Evolutionary conservation across 2,888 invertebrate genomes (phyloP).

Genomic region (Zaprionus lineosus): DNA sequence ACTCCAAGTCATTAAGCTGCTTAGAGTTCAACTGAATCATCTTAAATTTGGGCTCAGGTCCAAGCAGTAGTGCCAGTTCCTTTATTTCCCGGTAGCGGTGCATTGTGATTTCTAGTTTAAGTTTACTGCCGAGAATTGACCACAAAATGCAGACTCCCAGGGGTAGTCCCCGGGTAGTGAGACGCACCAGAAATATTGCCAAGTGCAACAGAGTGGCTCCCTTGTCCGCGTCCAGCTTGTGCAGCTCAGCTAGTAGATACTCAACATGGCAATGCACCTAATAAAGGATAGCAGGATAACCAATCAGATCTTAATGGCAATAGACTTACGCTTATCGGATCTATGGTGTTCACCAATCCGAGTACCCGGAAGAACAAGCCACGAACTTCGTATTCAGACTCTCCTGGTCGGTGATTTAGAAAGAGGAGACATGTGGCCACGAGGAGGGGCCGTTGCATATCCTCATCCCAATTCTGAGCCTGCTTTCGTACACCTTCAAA

Average conservation of each 20-base stretch:
- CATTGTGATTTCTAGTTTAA: constrained; percentile 21
- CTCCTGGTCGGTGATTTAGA: not conserved
- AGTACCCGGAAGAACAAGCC: constrained; percentile 10
- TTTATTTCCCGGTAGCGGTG: constrained; percentile 29
- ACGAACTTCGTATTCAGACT: not conserved
- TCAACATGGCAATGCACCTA: constrained; percentile 25
- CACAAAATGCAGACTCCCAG: constrained; percentile 28
- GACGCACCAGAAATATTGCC: not conserved
- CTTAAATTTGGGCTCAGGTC: not conserved
- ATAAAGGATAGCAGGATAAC: not conserved
- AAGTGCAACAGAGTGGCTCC: not conserved
- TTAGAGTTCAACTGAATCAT: not conserved
- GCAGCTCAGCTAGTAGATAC: constrained; percentile 11
- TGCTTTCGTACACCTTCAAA: not conserved
- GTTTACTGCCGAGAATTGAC: not conserved
- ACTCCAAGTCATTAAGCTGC: not conserved
- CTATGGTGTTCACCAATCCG: constrained; percentile 1
- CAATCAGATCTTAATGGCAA: too few species aligned
- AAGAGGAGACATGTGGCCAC: constrained; percentile 4
- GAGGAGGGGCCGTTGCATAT: not conserved
- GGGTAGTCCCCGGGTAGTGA: not conserved
- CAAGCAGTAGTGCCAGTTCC: constrained; percentile 14
- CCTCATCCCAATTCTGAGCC: constrained; percentile 5
- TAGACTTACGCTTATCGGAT: constrained; percentile 24
- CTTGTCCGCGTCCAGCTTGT: not conserved